Percentiles rank a stretch among this genome's conserved stretches.
phyloP scores from a whole-genome alignment of 2,113 vertebrate species.

The Aptenodytes forsteri region DNA sequence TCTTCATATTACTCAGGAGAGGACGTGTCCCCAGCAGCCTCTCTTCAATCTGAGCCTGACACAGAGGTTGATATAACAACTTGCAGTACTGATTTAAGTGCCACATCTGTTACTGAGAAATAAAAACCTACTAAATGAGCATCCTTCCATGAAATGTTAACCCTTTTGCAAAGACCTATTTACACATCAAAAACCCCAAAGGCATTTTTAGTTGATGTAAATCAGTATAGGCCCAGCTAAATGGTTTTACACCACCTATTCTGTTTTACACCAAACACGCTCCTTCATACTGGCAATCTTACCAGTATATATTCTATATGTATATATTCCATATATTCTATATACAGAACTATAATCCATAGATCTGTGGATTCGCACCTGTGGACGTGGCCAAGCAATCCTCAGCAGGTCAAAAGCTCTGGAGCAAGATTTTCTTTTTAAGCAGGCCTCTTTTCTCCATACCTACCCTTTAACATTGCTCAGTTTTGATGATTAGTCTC shows the following conservation, averaged over 20 bases:
- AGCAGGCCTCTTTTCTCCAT: background rate
- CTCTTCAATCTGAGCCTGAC: background rate
- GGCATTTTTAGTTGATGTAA: background rate
- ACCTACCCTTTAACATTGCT: background rate
- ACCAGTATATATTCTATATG: no score
- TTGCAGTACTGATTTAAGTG: background rate
- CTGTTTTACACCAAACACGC: background rate
- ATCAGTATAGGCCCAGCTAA: background rate
- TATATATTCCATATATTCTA: no score
- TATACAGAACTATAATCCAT: rapidly evolving
- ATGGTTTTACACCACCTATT: background rate
- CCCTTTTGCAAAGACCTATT: background rate
- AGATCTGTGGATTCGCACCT: background rate
- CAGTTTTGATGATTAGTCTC: background rate
- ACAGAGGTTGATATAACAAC: background rate
- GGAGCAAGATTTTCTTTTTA: background rate
- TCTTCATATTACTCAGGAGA: background rate
- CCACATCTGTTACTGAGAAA: background rate
- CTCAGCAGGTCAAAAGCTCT: background rate
- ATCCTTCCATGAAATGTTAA: background rate
- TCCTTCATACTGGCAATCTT: background rate
- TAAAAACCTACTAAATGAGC: background rate
- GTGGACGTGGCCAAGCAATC: background rate
- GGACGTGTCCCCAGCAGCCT: background rate
- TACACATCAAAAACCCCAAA: background rate